phyloP scores from a whole-genome alignment of 1,140 invertebrate genomes.

The Ladona fulva region DNA sequence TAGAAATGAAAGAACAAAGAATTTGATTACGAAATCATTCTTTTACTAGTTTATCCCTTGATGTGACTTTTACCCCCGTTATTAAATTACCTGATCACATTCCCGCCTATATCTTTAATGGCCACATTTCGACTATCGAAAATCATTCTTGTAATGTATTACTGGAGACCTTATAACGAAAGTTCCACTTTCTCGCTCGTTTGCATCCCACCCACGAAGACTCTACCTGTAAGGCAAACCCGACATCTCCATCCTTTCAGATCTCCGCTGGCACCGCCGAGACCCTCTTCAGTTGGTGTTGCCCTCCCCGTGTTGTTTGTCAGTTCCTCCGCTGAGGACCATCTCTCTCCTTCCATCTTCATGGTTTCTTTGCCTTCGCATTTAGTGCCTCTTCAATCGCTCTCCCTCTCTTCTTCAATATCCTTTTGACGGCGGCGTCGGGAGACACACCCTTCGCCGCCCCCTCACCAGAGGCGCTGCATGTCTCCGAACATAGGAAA shows the following conservation, averaged over 20 bases:
- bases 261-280: neutral
- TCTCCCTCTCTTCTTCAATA: neutral
- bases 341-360: neutral
- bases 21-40: too few relatives aligned
- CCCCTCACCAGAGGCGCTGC: neutral
- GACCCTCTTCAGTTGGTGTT: neutral
- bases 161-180: too few relatives aligned
- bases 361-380: neutral
- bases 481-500: neutral
- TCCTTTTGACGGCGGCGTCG: neutral
- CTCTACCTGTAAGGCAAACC: constrained; percentile 3
- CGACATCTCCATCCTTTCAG: neutral
- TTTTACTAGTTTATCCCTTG: too few relatives aligned
- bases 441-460: neutral
- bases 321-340: neutral
- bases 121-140: too few relatives aligned
- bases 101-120: too few relatives aligned
- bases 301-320: constrained; percentile 2
- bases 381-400: neutral
- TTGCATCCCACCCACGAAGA: neutral
- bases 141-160: too few relatives aligned
- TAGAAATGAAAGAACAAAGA: too few relatives aligned
- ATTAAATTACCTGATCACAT: too few relatives aligned
- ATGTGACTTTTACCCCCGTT: too few relatives aligned
- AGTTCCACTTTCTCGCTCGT: too few relatives aligned